Percentiles rank a stretch among this genome's conserved stretches.
phyloP scores from a whole-genome alignment of 30 jellyfish, hydroid and myxozoan genomes.

The Kudoa iwatai region DNA sequence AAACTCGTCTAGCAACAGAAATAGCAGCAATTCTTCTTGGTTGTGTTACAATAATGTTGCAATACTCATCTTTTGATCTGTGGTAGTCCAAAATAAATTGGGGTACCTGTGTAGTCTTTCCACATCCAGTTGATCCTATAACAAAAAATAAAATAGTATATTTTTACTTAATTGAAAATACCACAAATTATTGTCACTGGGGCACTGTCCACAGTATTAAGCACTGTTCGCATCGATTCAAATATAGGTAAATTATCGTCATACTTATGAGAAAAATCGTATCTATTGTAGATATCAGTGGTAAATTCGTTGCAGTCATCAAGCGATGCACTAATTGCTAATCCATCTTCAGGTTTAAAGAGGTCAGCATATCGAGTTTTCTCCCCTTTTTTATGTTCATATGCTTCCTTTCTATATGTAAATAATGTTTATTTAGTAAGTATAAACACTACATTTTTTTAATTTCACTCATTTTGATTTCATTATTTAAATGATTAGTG shows the following conservation, averaged over 20 bases:
- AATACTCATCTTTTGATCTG: conserved; percentile 11
- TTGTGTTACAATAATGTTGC: conserved; percentile 81
- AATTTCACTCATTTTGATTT: no score
- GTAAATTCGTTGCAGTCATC: no score
- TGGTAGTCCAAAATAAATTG: conserved; percentile 49
- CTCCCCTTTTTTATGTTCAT: no score
- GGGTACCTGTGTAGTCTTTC: conserved; percentile 86
- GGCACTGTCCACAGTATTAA: conserved; percentile 34
- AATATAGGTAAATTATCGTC: conserved; percentile 45
- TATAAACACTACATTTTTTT: no score
- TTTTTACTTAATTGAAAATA: no score
- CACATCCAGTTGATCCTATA: conserved; percentile 90
- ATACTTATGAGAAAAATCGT: conserved; percentile 17
- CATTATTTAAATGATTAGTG: no score
- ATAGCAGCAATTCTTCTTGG: conserved; percentile 90
- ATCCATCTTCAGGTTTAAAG: no score
- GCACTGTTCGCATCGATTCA: conserved; percentile 10
- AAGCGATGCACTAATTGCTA: no score
- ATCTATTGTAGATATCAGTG: conserved; percentile 51
- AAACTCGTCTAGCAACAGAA: conserved; percentile 46
- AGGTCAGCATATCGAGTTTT: no score
- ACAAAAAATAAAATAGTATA: no score
- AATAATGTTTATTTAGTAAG: no score
- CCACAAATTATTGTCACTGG: conserved; percentile 69
- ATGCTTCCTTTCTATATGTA: no score